A percentile compares a stretch with the other conserved stretches of the same genome.
Conservation (phyloP, 2,113 vertebrate species). For the Alexandromys fortis region DNA sequence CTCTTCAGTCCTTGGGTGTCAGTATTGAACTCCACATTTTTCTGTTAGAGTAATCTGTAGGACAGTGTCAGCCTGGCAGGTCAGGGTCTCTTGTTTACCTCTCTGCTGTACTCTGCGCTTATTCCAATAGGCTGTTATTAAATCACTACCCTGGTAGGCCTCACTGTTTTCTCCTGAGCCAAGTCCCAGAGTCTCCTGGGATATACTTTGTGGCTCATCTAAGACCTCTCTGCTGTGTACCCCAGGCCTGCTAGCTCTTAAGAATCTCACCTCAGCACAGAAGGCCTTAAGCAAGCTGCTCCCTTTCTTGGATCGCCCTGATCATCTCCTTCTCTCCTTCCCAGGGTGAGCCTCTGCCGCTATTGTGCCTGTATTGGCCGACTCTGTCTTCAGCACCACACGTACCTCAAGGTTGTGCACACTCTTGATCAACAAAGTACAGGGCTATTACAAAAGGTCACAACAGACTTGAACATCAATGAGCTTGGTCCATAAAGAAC, state of each 20-base stretch:
- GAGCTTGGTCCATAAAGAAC: constrained; percentile 7
- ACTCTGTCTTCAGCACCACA: neutral
- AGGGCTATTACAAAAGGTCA: constrained; percentile 13
- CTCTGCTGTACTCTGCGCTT: neutral
- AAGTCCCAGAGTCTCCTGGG: neutral
- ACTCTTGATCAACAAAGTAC: neutral
- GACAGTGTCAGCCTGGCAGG: neutral
- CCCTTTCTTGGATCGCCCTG: neutral
- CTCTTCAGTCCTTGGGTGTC: neutral
- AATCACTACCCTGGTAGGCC: neutral
- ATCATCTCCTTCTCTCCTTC: constrained; percentile 1
- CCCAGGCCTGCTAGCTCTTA: neutral
- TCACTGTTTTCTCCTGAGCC: neutral
- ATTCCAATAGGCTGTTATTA: neutral
- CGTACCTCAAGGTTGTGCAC: neutral
- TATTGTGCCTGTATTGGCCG: neutral
- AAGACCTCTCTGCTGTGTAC: neutral
- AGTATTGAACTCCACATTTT: neutral
- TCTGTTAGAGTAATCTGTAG: neutral
- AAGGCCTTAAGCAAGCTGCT: neutral
- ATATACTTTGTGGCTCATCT: neutral
- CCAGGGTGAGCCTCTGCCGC: neutral
- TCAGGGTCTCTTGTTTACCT: neutral
- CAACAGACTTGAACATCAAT: constrained; percentile 9
- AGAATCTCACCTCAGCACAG: neutral